Evolutionary conservation across 2,888 invertebrate genomes (phyloP).

Genomic region (Pristionchus fissidentatus): DNA sequence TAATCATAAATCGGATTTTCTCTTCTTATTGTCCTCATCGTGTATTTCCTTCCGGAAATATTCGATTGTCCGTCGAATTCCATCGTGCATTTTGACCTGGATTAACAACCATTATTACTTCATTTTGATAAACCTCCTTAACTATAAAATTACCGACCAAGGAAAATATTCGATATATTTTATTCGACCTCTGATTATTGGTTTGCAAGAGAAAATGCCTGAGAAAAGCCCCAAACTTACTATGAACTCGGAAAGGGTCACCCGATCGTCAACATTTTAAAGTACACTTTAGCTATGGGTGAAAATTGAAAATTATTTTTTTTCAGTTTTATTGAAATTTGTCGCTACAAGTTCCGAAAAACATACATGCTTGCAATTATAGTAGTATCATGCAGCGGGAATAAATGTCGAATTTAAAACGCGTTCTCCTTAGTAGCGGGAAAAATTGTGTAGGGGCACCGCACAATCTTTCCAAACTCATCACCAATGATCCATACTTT

Average conservation of each 20-base stretch:
- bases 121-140: neutral
- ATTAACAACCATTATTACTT: constrained; percentile 41
- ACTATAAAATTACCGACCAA: neutral
- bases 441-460: too few relatives aligned
- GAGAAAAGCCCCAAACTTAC: too few relatives aligned
- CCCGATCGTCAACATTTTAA: neutral
- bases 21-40: constrained; percentile 40
- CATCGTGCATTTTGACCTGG: constrained; percentile 86
- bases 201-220: neutral
- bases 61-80: constrained; percentile 90
- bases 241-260: neutral
- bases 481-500: too few relatives aligned
- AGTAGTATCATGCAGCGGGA: too few relatives aligned
- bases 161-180: neutral
- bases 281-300: too few relatives aligned
- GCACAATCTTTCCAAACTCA: too few relatives aligned
- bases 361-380: too few relatives aligned
- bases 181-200: neutral
- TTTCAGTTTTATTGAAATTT: too few relatives aligned
- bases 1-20: neutral
- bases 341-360: too few relatives aligned
- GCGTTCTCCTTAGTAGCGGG: too few relatives aligned
- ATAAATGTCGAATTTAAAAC: too few relatives aligned
- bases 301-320: too few relatives aligned
- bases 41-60: constrained; percentile 91